Evolutionary conservation across 2,888 invertebrate genomes (phyloP).

Genomic region (Acanthoscelides obtectus): DNA sequence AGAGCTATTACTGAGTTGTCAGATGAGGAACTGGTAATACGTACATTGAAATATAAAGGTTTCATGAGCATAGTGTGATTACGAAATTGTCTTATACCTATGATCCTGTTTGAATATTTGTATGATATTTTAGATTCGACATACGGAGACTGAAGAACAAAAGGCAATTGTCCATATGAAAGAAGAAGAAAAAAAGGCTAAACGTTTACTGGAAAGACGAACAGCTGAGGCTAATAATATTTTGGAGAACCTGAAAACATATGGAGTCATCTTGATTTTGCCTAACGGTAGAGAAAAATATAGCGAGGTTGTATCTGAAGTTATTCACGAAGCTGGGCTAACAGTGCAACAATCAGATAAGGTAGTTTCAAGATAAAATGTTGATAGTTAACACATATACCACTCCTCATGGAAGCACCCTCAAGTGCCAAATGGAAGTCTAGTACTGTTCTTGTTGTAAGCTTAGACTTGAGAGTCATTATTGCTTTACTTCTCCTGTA

Average conservation of each 20-base stretch:
- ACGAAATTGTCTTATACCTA: too few relatives aligned
- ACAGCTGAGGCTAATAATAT: conserved; percentile 51
- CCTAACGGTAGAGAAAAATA: conserved; percentile 41
- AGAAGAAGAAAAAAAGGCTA: conserved; percentile 47
- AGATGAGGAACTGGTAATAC: not conserved
- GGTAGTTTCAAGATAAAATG: conserved; percentile 25
- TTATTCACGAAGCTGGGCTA: conserved; percentile 33
- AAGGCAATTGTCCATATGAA: conserved; percentile 27
- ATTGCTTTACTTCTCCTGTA: too few relatives aligned
- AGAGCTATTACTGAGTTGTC: not conserved
- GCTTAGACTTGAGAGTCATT: too few relatives aligned
- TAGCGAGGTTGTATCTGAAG: conserved; percentile 30
- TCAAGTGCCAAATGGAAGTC: too few relatives aligned
- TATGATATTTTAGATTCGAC: not conserved
- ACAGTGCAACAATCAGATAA: conserved; percentile 31
- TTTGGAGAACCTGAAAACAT: conserved; percentile 50
- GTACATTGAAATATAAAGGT: too few relatives aligned
- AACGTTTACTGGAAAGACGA: conserved; percentile 49
- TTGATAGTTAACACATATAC: too few relatives aligned
- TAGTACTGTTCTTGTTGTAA: too few relatives aligned
- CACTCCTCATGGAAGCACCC: too few relatives aligned
- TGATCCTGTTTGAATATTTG: too few relatives aligned
- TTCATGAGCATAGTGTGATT: too few relatives aligned
- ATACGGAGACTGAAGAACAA: not conserved
- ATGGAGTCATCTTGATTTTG: conserved; percentile 51